Evolutionary conservation across 2,888 invertebrate genomes (phyloP).

Genomic region (Fragum fragum): DNA sequence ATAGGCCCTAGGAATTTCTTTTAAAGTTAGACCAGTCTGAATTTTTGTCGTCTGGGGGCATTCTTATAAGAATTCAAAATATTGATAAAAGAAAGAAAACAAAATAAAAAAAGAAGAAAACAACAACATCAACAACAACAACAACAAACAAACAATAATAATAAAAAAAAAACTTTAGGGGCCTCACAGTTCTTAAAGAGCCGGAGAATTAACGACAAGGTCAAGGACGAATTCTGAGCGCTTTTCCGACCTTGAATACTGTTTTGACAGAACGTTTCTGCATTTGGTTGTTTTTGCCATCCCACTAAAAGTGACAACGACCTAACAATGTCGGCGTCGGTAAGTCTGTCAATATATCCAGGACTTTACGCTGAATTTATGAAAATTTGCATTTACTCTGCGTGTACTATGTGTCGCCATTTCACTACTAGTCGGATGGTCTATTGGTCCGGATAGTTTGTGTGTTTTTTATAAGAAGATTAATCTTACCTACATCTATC

Average conservation of each 20-base stretch:
- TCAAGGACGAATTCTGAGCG: neutral
- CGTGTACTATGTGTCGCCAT: neutral
- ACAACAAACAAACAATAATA: no score
- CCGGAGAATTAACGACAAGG: neutral
- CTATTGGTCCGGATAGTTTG: neutral
- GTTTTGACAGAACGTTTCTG: neutral
- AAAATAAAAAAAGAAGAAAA: no score
- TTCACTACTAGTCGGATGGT: neutral
- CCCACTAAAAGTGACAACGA: neutral
- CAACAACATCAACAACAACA: no score
- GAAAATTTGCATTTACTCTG: neutral
- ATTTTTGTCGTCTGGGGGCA: no score
- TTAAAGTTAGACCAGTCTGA: no score
- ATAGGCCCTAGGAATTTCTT: no score
- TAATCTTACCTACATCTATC: no score
- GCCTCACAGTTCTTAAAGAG: neutral
- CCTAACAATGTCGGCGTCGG: neutral
- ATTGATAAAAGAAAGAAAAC: no score
- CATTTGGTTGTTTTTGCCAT: neutral
- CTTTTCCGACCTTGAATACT: neutral
- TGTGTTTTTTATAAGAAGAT: no score
- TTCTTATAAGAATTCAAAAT: no score
- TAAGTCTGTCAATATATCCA: neutral
- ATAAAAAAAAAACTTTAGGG: no score
- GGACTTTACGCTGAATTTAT: neutral